Evolutionary conservation across 2,888 invertebrate species (phyloP).

Genomic region (Lycophotia porphyrea): DNA sequence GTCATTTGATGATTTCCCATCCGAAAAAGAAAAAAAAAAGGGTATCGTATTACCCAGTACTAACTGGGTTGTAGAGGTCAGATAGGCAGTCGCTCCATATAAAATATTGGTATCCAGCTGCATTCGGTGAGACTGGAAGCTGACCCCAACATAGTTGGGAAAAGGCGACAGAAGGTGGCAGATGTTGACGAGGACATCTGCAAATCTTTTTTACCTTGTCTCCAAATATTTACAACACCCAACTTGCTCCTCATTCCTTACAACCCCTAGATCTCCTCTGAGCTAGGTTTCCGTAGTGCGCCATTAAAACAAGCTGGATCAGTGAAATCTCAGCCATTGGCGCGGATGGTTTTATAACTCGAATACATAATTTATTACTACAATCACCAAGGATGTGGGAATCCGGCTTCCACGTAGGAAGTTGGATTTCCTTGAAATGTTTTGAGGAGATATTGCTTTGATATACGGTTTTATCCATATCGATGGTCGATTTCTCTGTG

Average conservation of each 20-base stretch:
- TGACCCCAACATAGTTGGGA: too few relatives aligned
- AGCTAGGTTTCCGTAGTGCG: constrained; percentile 72
- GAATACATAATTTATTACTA: constrained; percentile 87
- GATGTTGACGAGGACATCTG: too few relatives aligned
- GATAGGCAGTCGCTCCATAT: too few relatives aligned
- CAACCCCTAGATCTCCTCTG: constrained; percentile 57
- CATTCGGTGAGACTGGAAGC: too few relatives aligned
- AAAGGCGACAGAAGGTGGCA: too few relatives aligned
- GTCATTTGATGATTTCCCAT: too few relatives aligned
- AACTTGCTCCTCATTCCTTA: constrained; percentile 20
- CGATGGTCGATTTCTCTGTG: neutral
- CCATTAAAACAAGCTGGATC: constrained; percentile 86
- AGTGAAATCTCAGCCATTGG: constrained; percentile 83
- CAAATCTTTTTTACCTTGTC: too few relatives aligned
- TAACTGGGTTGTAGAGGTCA: too few relatives aligned
- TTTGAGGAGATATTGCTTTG: constrained; percentile 4
- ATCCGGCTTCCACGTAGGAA: constrained; percentile 41
- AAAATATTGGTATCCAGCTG: too few relatives aligned
- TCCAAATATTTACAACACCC: neutral
- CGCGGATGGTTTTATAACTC: constrained; percentile 85
- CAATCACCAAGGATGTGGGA: constrained; percentile 69
- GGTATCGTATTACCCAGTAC: too few relatives aligned
- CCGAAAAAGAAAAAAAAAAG: too few relatives aligned
- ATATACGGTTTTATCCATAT: neutral
- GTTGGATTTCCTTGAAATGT: constrained; percentile 30